Evolutionary conservation across 2,797 vertebrate species (phyloP), one percentile per base, ranked within the genome.

Genomic region (Distichodus sexfasciatus): DNA sequence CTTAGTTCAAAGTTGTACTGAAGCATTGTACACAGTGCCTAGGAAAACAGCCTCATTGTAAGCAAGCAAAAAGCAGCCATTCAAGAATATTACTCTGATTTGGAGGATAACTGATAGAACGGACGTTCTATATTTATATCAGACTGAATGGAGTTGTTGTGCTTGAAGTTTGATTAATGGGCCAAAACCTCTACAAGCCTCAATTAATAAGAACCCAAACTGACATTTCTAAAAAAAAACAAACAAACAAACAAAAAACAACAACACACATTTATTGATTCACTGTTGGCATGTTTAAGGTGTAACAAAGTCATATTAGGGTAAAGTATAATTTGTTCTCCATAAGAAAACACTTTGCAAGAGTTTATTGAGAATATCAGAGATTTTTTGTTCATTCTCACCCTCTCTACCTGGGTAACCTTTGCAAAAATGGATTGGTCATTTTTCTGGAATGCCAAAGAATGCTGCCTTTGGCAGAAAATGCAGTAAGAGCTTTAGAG

Each of bases 391-490:
- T 48, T 64, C 17, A 35, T 36, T 2, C 40, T 23, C 26, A 14
- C 26, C 46, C 17, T 41, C 2, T 44, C 46, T 35, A 51, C 21
- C 35, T 0, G 24, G n/a, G 62, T 77, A 58, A 71, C 71, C 55
- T 68, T 74, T 41, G 64, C 58, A 35, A 64, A 64, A 48, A 40
- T 15, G 36, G 33, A 33, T 57, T 26, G 11, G 53, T 79, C 64
- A 57, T 15, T 69, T 64, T 24, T 57, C 36, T n/a, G 6, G 36
- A 71, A 73, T 68, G 24, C 54, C 23, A 40, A 63, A 65, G 75
- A 75, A 77, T 73, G 73, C 15, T 23, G 47, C 59, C 2, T 66
- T 63, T 60, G 63, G 67, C 47, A 69, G n/a, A n/a, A n/a, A n/a
- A n/a, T n/a, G n/a, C n/a, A n/a, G 17, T 44, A 48, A 71, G 50